Conservation (phyloP, 2,888 invertebrate species). For the Arrhopalites spinosus region DNA sequence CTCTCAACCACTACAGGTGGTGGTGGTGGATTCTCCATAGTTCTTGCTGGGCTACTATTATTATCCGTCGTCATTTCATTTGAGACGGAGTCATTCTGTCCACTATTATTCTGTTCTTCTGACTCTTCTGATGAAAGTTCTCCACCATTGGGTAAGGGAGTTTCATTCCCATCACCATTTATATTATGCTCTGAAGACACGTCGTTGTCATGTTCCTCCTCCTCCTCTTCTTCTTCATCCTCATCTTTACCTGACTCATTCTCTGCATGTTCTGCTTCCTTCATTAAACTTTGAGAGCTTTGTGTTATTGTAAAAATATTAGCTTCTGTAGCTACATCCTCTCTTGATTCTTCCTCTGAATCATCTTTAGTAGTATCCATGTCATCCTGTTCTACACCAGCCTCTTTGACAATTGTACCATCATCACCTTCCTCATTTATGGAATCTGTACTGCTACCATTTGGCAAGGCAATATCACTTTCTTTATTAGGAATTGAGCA, state of each 20-base stretch:
- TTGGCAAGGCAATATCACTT: constrained; percentile 42
- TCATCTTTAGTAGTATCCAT: constrained; percentile 19
- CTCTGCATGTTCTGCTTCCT: constrained; percentile 41
- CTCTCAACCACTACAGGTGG: constrained; percentile 25
- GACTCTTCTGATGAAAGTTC: constrained; percentile 29
- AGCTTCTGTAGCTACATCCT: constrained; percentile 22
- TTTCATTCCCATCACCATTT: constrained; percentile 17
- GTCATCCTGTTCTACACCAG: constrained; percentile 18
- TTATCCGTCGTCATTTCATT: background rate
- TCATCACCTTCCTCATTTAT: constrained; percentile 31
- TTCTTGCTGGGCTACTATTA: constrained; percentile 29
- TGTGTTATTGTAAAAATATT: constrained; percentile 39
- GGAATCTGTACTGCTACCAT: constrained; percentile 39
- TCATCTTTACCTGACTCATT: constrained; percentile 38
- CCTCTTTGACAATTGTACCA: constrained; percentile 28
- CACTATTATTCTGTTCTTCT: constrained; percentile 11
- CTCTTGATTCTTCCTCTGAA: constrained; percentile 17
- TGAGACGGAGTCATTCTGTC: background rate
- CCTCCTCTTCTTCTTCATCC: constrained; percentile 37
- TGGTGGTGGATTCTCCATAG: background rate
- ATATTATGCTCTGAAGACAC: background rate
- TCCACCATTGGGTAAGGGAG: constrained; percentile 16
- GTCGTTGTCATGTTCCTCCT: constrained; percentile 25
- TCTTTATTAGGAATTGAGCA: constrained; percentile 51
- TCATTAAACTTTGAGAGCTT: constrained; percentile 15